phyloP scores from a whole-genome alignment of 2,113 vertebrate genomes.

The Phyllostomus hastatus region DNA sequence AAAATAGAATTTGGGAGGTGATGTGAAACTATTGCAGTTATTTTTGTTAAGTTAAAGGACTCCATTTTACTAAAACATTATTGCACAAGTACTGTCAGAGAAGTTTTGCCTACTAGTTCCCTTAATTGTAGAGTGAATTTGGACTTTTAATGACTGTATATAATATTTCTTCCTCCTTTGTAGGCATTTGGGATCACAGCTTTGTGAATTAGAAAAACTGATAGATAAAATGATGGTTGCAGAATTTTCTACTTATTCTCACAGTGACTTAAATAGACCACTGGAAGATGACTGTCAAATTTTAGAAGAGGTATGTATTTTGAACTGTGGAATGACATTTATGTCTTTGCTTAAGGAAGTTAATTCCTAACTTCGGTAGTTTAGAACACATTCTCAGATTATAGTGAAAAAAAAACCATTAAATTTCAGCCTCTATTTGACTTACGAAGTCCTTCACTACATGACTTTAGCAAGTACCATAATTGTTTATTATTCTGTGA shows the following conservation, averaged over 20 bases:
- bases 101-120: background rate
- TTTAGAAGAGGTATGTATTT: slow-evolving; percentile 92
- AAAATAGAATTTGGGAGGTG: slow-evolving; percentile 46
- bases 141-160: slow-evolving; percentile 49
- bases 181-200: slow-evolving; percentile 98
- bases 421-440: background rate
- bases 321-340: slow-evolving; percentile 43
- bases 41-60: slow-evolving; percentile 44
- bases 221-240: slow-evolving; percentile 99
- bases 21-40: slow-evolving; percentile 6
- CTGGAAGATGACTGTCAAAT: slow-evolving; percentile 92
- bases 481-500: slow-evolving; percentile 18
- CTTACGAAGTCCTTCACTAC: background rate
- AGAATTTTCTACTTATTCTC: slow-evolving; percentile 94
- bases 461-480: background rate
- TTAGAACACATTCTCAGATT: slow-evolving; percentile 5
- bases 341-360: slow-evolving; percentile 34
- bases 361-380: background rate
- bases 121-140: slow-evolving; percentile 49
- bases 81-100: slow-evolving; percentile 60
- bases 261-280: slow-evolving; percentile 91
- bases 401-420: slow-evolving; percentile 15
- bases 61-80: slow-evolving; percentile 56
- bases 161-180: slow-evolving; percentile 62
- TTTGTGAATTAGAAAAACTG: slow-evolving; percentile 98